Base-by-base conservation (phyloP, 2,797 vertebrate genomes). In the Sebastes cheni region DNA sequence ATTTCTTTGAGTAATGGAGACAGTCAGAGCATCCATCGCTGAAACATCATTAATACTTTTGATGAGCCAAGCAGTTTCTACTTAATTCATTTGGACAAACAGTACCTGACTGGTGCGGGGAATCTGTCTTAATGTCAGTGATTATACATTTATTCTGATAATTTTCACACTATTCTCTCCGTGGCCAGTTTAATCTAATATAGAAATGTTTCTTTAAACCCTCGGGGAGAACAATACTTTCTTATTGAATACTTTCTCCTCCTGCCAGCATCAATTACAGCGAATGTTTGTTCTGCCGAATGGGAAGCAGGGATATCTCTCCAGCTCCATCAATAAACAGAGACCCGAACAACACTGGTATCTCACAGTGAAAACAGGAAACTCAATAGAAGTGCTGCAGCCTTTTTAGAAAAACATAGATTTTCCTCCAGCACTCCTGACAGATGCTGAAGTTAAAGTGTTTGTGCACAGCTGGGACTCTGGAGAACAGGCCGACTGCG, bases 1-100 rank as follows among this genome's bases (percentile, higher is more conserved):
- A 87, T 91, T 91, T 91, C 84, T 88, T 80, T 91, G 91, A 94
- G 90, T 92, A 93, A 96, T 95, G 92, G 86, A 86, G 90, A 93
- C 86, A 77, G 86, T 89, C 81, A 67, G 58, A 79, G 75, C 85
- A 79, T 87, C 87, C 75, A 75, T 85, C 64, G 66, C 82, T 46
- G 82, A 60, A 82, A 81, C 77, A 83, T 91, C 85, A 86, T 83
- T 89, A 88, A 88, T 80, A 83, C 68, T 65, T 85, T 69, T 86
- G 90, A 88, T 90, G 90, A 94, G 87, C 65, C 78, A 81, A 84
- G 89, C 86, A 83, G 32, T 88, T 90, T 86, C 42, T 62, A 8
- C 66, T 85, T 81, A 75, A 84, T 83, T 87, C 62, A 66, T 75
- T 20, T 32, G 62, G 55, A 85, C 46, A 64, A 16, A 23, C 72